Percentiles rank a stretch among this genome's conserved stretches.
These are phyloP conservation scores for Tinamus major DNA, from an alignment of 2,797 vertebrate species.

Conservation along the genomic window DNA sequence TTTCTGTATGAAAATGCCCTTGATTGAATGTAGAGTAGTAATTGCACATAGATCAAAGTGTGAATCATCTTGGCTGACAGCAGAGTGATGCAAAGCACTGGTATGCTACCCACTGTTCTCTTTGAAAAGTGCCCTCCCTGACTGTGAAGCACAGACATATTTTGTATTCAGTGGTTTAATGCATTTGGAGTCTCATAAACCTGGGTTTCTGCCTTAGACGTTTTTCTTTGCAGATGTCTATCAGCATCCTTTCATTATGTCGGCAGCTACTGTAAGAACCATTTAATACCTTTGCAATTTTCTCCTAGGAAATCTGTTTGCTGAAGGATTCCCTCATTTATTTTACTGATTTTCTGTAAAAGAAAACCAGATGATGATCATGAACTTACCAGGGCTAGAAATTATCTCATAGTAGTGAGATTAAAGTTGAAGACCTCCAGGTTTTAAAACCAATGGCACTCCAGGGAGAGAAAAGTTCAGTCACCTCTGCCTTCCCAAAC, in stretches of 20 bases:
- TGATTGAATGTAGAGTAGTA: slow-evolving; percentile 53
- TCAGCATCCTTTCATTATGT: slow-evolving; percentile 31
- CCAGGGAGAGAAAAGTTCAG: background rate
- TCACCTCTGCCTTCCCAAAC: too few species aligned
- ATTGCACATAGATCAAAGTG: slow-evolving; percentile 63
- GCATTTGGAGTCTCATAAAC: background rate
- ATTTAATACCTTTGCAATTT: background rate
- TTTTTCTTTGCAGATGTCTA: slow-evolving; percentile 9
- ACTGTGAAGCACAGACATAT: background rate
- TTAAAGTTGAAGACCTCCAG: background rate
- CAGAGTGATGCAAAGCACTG: slow-evolving; percentile 43
- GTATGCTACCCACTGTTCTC: slow-evolving; percentile 19
- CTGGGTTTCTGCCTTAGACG: background rate
- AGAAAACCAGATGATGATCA: background rate
- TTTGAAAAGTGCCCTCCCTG: slow-evolving; percentile 47
- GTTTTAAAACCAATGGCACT: background rate
- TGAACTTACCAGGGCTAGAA: background rate
- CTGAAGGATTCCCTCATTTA: background rate
- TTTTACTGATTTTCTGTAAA: background rate
- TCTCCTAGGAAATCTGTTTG: background rate
- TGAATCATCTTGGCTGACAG: slow-evolving; percentile 56
- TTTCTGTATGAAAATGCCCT: slow-evolving; percentile 39
- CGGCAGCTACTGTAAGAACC: background rate
- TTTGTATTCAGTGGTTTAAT: background rate
- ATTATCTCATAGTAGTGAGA: background rate